Base-by-base conservation (phyloP, 2,797 vertebrate species). In the Prunella strophiata region DNA sequence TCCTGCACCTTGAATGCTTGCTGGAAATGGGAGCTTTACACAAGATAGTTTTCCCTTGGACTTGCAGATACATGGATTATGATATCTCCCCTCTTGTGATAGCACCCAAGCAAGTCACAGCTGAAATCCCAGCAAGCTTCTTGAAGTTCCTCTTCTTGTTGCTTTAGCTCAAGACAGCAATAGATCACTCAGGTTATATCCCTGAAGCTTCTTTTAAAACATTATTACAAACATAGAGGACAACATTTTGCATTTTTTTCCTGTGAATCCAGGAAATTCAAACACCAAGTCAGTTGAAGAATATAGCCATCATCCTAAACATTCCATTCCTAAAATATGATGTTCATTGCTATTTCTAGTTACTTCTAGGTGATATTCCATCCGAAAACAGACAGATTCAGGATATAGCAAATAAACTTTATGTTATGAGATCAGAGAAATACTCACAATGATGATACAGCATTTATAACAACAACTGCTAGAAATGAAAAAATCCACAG, bases 341-440 rank as follows among this genome's bases (percentile, higher is more conserved):
- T 77, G 43, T 23, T 75, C 22, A 79, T 74, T 73, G 45, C 21
- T 73, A 16, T 66, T 92, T 71, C 55, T 27, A 57, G 47, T 54
- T 74, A 68, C 59, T 59, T 88, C 45, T 14, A 36, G 38, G 13
- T 25, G 43, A 63, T 67, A 51, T 25, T 92, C 75, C 76, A 92
- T 73, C 27, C 59, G 75, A 91, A 82, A 91, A 66, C 18, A 66
- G 54, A 71, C 34, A 76, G 47, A 78, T 88, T 70, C 51, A 58
- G 2, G 5, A 38, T 48, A 85, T 67, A 94, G 89, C 77, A 91
- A 92, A 94, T 91, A 91, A 26, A 92, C 29, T 94, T 93, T 26
- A 88, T 72, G 42, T 58, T 57, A 26, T 16, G 91, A 81, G 59
- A 78, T 48, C 40, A n/a, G 67, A 85, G 76, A 96, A 96, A 96